Percentiles rank a stretch among this genome's conserved stretches.
Evolutionary conservation across 2,888 invertebrate genomes (phyloP).

Genomic region (Lochmaea crataegi): DNA sequence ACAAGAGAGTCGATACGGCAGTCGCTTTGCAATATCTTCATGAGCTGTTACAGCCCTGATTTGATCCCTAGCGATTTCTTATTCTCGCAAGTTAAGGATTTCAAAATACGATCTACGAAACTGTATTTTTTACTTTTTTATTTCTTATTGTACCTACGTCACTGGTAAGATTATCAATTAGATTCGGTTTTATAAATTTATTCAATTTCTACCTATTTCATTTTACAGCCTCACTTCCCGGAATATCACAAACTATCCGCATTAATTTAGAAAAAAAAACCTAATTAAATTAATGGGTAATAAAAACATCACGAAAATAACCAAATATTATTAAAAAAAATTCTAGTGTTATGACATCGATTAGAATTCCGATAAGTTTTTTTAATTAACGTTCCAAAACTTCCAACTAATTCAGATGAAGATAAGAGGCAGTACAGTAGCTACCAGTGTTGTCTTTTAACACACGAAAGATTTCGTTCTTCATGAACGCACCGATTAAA

Average conservation of each 20-base stretch:
- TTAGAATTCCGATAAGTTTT: constrained; percentile 47
- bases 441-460: constrained; percentile 54
- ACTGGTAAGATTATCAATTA: neutral
- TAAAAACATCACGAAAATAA: constrained; percentile 53
- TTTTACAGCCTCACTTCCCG: constrained; percentile 31
- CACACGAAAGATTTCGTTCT: neutral
- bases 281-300: constrained; percentile 51
- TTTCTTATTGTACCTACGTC: neutral
- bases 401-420: constrained; percentile 58
- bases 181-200: constrained; percentile 21
- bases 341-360: constrained; percentile 54
- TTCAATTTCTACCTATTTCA: constrained; percentile 5
- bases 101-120: neutral
- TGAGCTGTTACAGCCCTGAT: no score
- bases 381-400: constrained; percentile 58
- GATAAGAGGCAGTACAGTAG: constrained; percentile 54
- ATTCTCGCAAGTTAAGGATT: neutral
- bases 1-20: no score
- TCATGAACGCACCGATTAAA: neutral
- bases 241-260: constrained; percentile 32
- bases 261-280: constrained; percentile 40
- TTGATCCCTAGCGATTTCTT: no score
- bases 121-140: no score
- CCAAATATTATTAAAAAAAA: constrained; percentile 55
- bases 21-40: no score